Evolutionary conservation across 2,113 vertebrate genomes (phyloP), one percentile per base, ranked within the genome.

Genomic region (Sander lucioperca): DNA sequence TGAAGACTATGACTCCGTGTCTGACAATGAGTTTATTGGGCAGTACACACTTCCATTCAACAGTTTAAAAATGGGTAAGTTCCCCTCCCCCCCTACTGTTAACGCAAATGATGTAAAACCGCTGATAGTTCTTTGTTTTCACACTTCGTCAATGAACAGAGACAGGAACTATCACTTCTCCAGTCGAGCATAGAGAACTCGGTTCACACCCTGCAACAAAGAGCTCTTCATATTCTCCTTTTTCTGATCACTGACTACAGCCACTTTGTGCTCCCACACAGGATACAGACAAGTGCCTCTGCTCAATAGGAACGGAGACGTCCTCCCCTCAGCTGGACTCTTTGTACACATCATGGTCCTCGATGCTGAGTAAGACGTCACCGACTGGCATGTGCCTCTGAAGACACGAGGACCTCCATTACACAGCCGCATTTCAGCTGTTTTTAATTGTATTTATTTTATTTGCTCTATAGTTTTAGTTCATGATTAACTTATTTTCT

Each of bases 201-300:
- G 13, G 11, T 91, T 81, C n/a, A 57, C 43, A 16, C n/a, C 9
- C 30, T 70, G 36, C 73, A 30, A 82, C 83, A 87, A 71, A 84
- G 62, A 73, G 51, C 53, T 61, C 43, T 62, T 90, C 18, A 25
- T 71, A 10, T 62, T 69, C 39, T 43, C 39, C 21, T 36, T 19
- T 68, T 36, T 51, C 23, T 72, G 25, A 51, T 65, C 16, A 39
- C 58, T 84, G 33, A 91, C 70, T 65, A 67, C 56, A 21, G 3
- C 56, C 68, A 7, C 54, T 76, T 79, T 86, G 54, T 85, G 69
- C 53, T 77, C 86, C 19, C 79, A 27, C 68, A 53, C 93, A 99
- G 98, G 98, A 72, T 99, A 99, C 93, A 96, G 97, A 79, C 98
- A 99, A 2, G 91, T 99, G 82, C 98, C 99, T 65, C 95, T 99